Evolutionary conservation across 1,140 invertebrate genomes (phyloP).

Genomic region (Bacillus rossius): DNA sequence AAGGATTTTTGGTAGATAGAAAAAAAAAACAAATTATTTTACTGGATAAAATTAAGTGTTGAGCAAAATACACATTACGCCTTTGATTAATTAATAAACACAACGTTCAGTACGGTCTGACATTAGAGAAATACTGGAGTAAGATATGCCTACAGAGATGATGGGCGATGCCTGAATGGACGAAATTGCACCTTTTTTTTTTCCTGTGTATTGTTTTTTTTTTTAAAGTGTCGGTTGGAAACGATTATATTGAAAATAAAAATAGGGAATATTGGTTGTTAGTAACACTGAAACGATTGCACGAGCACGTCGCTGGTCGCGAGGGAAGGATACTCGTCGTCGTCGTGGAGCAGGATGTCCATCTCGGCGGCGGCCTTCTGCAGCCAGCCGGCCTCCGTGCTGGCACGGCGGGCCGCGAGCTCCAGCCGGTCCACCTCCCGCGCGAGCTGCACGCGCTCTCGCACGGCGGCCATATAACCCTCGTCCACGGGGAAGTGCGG

Average conservation of each 20-base stretch:
- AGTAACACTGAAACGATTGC: neutral
- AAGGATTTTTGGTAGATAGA: no score
- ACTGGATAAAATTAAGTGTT: no score
- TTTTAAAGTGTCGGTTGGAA: neutral
- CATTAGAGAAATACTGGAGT: no score
- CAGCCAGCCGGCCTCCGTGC: conserved; percentile 6
- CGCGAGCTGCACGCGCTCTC: conserved; percentile 6
- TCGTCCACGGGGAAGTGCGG: conserved; percentile 5
- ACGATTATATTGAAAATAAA: neutral
- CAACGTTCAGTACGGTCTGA: no score
- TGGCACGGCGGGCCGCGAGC: neutral
- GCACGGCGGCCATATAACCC: neutral
- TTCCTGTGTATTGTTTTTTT: neutral
- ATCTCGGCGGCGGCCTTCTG: conserved; percentile 9
- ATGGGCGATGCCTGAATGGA: no score
- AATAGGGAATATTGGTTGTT: no score
- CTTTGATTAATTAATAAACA: no score
- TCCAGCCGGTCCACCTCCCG: conserved; percentile 8
- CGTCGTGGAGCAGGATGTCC: conserved; percentile 15
- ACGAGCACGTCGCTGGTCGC: neutral
- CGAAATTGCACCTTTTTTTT: no score
- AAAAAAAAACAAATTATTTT: no score
- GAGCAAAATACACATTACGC: no score
- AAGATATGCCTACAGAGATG: no score
- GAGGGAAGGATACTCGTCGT: conserved; percentile 15